Percentiles rank a stretch among this genome's conserved stretches.
Evolutionary conservation across 2,113 vertebrate genomes (phyloP).

Genomic region (Cryptoleucopteryx plumbea): DNA sequence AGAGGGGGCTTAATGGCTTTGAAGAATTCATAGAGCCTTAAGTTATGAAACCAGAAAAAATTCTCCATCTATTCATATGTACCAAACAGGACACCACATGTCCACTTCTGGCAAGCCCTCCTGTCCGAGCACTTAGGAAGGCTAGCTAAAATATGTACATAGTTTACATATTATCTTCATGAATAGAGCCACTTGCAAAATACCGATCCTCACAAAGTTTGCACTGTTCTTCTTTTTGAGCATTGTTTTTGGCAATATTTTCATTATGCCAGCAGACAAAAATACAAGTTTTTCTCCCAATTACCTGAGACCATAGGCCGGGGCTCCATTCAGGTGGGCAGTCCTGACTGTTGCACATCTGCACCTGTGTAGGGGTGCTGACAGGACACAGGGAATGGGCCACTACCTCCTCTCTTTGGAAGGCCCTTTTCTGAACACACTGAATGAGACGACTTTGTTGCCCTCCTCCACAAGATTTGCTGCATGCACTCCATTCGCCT

Average conservation of each 20-base stretch:
- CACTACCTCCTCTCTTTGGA: conserved; percentile 82
- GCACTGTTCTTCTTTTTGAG: not conserved
- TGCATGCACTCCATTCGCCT: conserved; percentile 87
- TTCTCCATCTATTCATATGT: not conserved
- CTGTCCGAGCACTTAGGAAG: not conserved
- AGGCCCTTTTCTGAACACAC: conserved; percentile 86
- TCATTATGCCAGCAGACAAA: not conserved
- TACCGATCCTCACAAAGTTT: not conserved
- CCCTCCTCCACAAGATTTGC: conserved; percentile 85
- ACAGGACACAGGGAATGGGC: conserved; percentile 86
- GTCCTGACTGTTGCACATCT: conserved; percentile 82
- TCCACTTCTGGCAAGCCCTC: not conserved
- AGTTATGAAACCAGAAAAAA: not conserved
- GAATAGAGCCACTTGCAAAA: not conserved
- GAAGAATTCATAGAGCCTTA: not conserved
- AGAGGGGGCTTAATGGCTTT: not conserved
- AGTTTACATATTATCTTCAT: not conserved
- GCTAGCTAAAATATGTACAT: not conserved
- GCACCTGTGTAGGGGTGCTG: conserved; percentile 81
- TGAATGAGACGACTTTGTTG: conserved; percentile 84
- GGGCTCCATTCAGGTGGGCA: conserved; percentile 89
- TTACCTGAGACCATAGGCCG: conserved; percentile 91
- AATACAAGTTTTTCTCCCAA: not conserved
- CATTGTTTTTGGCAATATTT: not conserved
- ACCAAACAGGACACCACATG: not conserved